Evolutionary conservation across 1,140 invertebrate genomes (phyloP).

Genomic region (Sycobia sp.): DNA sequence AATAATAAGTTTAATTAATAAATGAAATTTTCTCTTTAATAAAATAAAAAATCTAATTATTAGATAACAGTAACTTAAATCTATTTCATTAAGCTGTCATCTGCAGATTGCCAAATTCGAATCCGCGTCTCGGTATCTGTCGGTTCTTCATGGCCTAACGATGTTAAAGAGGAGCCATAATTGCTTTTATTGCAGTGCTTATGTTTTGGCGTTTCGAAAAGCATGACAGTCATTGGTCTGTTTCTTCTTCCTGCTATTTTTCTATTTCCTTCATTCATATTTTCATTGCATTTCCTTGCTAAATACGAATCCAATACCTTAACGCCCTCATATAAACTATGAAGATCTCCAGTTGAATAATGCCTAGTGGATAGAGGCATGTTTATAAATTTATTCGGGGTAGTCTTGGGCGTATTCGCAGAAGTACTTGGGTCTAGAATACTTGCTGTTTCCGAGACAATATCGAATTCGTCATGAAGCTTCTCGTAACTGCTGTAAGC

Average conservation of each 20-base stretch:
- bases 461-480: conserved; percentile 44
- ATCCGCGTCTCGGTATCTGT: not conserved
- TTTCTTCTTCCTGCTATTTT: not conserved
- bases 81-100: not conserved
- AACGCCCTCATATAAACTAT: conserved; percentile 51
- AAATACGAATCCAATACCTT: conserved; percentile 50
- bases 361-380: not conserved
- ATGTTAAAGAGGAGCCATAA: conserved; percentile 4
- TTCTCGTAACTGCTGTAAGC: conserved; percentile 44
- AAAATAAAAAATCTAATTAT: no score
- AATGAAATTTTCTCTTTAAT: no score
- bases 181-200: not conserved
- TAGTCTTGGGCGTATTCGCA: conserved; percentile 32
- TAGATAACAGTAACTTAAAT: no score
- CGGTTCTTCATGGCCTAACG: not conserved
- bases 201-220: conserved; percentile 46
- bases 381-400: not conserved
- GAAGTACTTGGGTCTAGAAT: conserved; percentile 31
- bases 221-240: conserved; percentile 37
- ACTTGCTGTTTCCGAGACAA: conserved; percentile 43
- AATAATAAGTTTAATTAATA: no score
- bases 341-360: conserved; percentile 47
- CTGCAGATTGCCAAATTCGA: not conserved
- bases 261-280: not conserved
- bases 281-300: not conserved